Evolutionary conservation across 37 sponge, comb jelly and placozoan genomes (phyloP).

Genomic region (Theonella swinhoei): DNA sequence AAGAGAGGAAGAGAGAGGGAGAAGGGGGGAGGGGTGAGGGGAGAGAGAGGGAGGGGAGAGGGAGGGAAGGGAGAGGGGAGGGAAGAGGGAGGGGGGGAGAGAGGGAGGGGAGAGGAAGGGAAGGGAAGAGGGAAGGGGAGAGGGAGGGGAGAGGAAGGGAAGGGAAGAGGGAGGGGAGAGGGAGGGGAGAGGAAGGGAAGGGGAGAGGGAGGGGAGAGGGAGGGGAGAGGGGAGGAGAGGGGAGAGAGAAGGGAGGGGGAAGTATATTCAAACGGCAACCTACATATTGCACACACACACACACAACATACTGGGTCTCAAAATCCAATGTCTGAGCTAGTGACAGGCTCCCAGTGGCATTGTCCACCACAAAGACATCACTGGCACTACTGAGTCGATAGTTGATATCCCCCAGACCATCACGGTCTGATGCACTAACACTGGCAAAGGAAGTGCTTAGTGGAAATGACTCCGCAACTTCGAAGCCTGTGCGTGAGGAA

Average conservation of each 20-base stretch:
- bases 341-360: background rate
- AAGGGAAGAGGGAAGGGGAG: background rate
- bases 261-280: too few relatives aligned
- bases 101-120: background rate
- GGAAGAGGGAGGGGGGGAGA: background rate
- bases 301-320: background rate
- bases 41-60: background rate
- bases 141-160: background rate
- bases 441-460: background rate
- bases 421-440: slow-evolving; percentile 18
- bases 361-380: background rate
- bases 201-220: background rate
- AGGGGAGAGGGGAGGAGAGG: background rate
- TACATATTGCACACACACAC: too few relatives aligned
- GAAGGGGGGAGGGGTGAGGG: background rate
- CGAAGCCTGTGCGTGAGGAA: too few relatives aligned
- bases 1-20: background rate
- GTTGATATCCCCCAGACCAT: background rate
- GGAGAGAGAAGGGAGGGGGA: background rate
- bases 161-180: background rate
- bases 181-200: background rate
- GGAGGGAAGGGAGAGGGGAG: background rate
- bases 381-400: background rate
- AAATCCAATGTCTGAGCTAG: background rate
- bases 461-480: background rate